These are phyloP conservation scores for Leucophora obtusa DNA, from an alignment of 2,888 invertebrate genomes.

Conservation along the genomic window DNA sequence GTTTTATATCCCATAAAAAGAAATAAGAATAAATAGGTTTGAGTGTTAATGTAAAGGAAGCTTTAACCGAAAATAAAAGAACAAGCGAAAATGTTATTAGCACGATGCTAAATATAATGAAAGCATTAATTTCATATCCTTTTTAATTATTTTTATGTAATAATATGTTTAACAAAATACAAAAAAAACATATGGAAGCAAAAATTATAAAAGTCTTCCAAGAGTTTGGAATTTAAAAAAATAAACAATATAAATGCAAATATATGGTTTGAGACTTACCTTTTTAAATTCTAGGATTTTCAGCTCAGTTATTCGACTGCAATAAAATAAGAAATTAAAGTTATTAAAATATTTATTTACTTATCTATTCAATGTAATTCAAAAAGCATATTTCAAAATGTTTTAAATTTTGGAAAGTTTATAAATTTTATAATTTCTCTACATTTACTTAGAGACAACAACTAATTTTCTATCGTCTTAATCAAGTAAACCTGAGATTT, in stretches of 20 bases:
- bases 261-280: too few species aligned
- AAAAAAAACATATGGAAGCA: slow-evolving; percentile 31
- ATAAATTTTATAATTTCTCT: not conserved
- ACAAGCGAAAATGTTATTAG: slow-evolving; percentile 40
- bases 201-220: too few species aligned
- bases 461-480: slow-evolving; percentile 46
- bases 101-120: slow-evolving; percentile 59
- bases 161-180: slow-evolving; percentile 47
- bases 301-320: too few species aligned
- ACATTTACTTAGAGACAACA: not conserved
- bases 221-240: too few species aligned
- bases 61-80: slow-evolving; percentile 9
- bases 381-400: too few species aligned
- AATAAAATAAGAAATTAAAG: too few species aligned
- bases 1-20: slow-evolving; percentile 52
- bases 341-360: too few species aligned
- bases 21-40: slow-evolving; percentile 33
- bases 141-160: slow-evolving; percentile 64
- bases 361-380: too few species aligned
- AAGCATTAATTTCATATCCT: slow-evolving; percentile 64
- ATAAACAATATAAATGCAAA: too few species aligned
- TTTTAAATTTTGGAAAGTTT: not conserved
- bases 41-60: slow-evolving; percentile 17
- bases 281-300: too few species aligned
- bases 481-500: slow-evolving; percentile 47